A percentile compares a stretch with the other conserved stretches of the same genome.
phyloP scores from a whole-genome alignment of 2,888 invertebrate species.

The Micropterix aruncella region DNA sequence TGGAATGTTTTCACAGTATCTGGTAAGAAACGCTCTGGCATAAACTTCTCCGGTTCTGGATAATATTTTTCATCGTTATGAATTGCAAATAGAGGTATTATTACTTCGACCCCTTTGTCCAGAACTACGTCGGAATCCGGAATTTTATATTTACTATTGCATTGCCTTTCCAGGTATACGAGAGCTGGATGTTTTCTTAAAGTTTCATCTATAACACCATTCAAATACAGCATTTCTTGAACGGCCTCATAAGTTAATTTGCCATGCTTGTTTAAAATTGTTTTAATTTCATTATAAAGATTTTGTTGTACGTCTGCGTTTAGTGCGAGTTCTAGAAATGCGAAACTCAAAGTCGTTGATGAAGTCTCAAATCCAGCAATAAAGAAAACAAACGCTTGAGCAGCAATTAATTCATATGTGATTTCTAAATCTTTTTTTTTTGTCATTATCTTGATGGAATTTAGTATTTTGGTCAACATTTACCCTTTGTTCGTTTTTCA shows the following conservation, averaged over 20 bases:
- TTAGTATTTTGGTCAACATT: neutral
- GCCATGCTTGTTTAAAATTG: neutral
- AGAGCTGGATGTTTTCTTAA: neutral
- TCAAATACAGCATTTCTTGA: neutral
- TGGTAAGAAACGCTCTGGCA: neutral
- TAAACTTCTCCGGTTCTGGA: neutral
- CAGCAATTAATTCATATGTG: neutral
- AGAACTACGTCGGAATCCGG: neutral
- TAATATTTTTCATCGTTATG: neutral
- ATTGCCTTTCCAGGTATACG: neutral
- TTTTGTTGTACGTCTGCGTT: neutral
- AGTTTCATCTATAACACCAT: neutral
- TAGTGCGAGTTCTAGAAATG: neutral
- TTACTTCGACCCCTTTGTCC: neutral
- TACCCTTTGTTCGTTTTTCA: neutral
- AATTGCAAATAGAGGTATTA: neutral
- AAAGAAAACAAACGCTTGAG: neutral
- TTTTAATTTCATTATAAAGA: neutral
- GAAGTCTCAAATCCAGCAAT: neutral
- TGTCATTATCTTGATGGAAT: no score
- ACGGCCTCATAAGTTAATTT: neutral
- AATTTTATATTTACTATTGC: neutral
- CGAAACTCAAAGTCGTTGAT: neutral
- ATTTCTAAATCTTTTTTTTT: neutral
- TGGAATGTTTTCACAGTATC: neutral